Percentiles rank a stretch among this genome's conserved stretches.
These are phyloP conservation scores for Hephaestus fuliginosus DNA, from an alignment of 2,797 vertebrate species.

Conservation along the genomic window DNA sequence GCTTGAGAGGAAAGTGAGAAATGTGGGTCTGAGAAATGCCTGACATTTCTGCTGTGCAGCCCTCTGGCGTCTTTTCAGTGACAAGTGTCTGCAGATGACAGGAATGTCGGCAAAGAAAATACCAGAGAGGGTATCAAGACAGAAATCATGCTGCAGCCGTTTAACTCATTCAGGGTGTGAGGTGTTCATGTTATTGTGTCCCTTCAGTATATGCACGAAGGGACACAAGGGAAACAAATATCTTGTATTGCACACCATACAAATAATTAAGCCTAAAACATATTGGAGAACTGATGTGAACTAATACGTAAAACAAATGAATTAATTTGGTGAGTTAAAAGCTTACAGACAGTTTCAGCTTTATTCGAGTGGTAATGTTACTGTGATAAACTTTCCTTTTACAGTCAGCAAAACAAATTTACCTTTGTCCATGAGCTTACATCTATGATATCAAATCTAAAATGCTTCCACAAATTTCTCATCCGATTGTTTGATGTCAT, in stretches of 20 bases:
- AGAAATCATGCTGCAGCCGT: conserved; percentile 2
- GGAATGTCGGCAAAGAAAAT: conserved; percentile 58
- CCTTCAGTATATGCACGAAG: background rate
- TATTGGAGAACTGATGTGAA: too few species aligned
- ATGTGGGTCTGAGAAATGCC: conserved; percentile 53
- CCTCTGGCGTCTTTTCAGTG: conserved; percentile 39
- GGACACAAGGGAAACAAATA: background rate
- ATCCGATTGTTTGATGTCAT: background rate
- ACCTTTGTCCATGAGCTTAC: background rate
- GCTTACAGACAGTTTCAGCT: too few species aligned
- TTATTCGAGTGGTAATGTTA: too few species aligned
- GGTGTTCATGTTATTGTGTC: background rate
- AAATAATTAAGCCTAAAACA: background rate
- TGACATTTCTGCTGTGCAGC: conserved; percentile 46
- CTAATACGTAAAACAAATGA: background rate
- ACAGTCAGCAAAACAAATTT: too few species aligned
- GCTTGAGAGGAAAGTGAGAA: conserved; percentile 49
- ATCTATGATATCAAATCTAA: background rate
- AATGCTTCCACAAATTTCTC: background rate
- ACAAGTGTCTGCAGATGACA: conserved; percentile 65
- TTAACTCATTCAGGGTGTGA: conserved; percentile 5
- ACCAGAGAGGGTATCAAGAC: conserved; percentile 31
- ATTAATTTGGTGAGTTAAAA: background rate
- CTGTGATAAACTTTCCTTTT: too few species aligned
- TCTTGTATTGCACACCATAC: background rate